These are phyloP conservation scores for Pelobates cultripes DNA, from an alignment of 2,797 vertebrate genomes.

Conservation along the genomic window DNA sequence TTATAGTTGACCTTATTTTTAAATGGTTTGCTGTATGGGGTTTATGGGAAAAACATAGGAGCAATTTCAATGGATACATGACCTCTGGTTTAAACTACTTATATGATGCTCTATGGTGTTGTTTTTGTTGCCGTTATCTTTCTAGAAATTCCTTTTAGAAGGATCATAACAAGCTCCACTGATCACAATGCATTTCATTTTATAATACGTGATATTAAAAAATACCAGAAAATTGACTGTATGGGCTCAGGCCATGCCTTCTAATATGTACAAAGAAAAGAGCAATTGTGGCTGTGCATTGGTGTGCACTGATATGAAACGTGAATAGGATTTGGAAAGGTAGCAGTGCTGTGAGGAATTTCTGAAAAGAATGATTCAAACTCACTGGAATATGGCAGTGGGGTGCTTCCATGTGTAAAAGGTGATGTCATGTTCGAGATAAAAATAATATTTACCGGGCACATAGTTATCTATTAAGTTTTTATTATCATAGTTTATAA, in stretches of 20 bases:
- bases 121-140: constrained; percentile 60
- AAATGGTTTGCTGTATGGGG: neutral
- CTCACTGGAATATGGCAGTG: constrained; percentile 58
- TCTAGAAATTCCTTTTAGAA: constrained; percentile 66
- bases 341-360: constrained; percentile 63
- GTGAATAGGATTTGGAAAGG: constrained; percentile 64
- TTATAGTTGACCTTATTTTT: neutral
- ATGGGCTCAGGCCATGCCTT: constrained; percentile 66
- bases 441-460: no score
- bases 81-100: neutral
- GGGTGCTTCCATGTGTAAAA: neutral
- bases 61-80: neutral
- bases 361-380: constrained; percentile 61
- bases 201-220: constrained; percentile 72
- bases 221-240: constrained; percentile 69
- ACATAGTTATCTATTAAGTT: no score
- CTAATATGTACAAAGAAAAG: constrained; percentile 66
- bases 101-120: neutral
- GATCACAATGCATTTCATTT: constrained; percentile 67
- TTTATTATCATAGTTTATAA: no score
- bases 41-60: neutral
- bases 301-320: constrained; percentile 72
- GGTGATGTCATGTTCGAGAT: no score
- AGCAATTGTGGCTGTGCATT: constrained; percentile 68
- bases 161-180: constrained; percentile 64